Conservation (phyloP, 2,888 invertebrate species). For the Zygaena filipendulae region DNA sequence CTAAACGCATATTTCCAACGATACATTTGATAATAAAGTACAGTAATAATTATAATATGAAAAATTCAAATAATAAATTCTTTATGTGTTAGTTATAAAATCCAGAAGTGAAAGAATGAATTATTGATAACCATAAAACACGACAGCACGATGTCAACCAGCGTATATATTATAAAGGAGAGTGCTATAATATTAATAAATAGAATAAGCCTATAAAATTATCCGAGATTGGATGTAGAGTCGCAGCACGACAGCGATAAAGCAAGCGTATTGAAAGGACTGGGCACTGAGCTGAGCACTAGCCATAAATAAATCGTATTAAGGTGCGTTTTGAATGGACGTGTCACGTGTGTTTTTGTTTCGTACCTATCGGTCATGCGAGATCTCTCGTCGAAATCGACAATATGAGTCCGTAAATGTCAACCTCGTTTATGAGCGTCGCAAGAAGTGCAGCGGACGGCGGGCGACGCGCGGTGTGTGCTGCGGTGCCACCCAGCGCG, state of each 20-base stretch:
- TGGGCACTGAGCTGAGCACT: slow-evolving; percentile 37
- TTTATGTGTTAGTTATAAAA: slow-evolving; percentile 31
- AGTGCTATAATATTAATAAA: slow-evolving; percentile 40
- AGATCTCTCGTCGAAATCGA: slow-evolving; percentile 42
- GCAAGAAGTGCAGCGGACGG: slow-evolving; percentile 28
- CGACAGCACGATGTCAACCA: slow-evolving; percentile 35
- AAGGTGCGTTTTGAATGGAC: slow-evolving; percentile 44
- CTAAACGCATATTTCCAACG: no score
- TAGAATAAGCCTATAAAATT: slow-evolving; percentile 44
- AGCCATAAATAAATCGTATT: slow-evolving; percentile 59
- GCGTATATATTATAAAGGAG: slow-evolving; percentile 27
- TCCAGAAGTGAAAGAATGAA: slow-evolving; percentile 40
- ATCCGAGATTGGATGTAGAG: slow-evolving; percentile 26
- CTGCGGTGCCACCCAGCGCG: slow-evolving; percentile 47
- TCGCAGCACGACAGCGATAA: slow-evolving; percentile 32
- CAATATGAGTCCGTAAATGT: slow-evolving; percentile 43
- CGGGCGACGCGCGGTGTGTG: slow-evolving; percentile 5
- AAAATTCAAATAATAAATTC: slow-evolving; percentile 18
- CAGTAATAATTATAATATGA: no score
- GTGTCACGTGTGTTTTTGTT: no score
- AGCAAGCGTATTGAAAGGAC: slow-evolving; percentile 32
- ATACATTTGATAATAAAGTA: no score
- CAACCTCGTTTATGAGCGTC: slow-evolving; percentile 40
- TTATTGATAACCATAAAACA: slow-evolving; percentile 45
- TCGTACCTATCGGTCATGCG: slow-evolving; percentile 39